These are phyloP conservation scores for Dreissena rostriformis DNA, from an alignment of 1,140 invertebrate genomes.

Conservation along the genomic window DNA sequence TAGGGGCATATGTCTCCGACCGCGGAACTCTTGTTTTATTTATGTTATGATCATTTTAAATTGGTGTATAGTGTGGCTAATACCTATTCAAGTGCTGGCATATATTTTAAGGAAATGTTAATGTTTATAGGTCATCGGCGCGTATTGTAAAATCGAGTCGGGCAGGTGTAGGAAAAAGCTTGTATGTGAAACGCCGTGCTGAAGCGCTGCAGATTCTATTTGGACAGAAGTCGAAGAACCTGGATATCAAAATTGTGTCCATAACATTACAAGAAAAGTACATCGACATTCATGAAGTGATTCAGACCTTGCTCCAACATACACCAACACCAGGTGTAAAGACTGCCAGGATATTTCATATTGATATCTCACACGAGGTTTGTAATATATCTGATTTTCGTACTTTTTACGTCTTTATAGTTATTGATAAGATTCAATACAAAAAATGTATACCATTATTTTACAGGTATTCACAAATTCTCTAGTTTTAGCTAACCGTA, in stretches of 20 bases:
- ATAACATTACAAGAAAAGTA: constrained; percentile 64
- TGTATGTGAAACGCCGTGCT: constrained; percentile 59
- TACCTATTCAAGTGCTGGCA: too few relatives aligned
- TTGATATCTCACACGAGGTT: constrained; percentile 72
- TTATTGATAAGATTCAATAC: too few relatives aligned
- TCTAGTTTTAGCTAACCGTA: too few relatives aligned
- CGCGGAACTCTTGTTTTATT: too few relatives aligned
- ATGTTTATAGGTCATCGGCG: constrained; percentile 57
- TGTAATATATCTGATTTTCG: neutral
- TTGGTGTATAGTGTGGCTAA: neutral
- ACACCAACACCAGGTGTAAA: constrained; percentile 35
- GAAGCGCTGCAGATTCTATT: constrained; percentile 36
- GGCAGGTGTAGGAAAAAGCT: constrained; percentile 72
- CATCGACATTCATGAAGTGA: constrained; percentile 49
- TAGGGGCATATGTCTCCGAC: too few relatives aligned
- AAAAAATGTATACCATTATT: too few relatives aligned
- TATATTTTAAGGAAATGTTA: neutral
- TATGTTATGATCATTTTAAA: too few relatives aligned
- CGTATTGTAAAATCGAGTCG: constrained; percentile 66
- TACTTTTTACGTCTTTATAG: too few relatives aligned
- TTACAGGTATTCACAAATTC: too few relatives aligned
- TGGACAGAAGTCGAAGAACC: neutral
- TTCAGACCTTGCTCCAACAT: constrained; percentile 54
- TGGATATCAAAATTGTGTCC: constrained; percentile 9
- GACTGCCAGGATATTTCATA: constrained; percentile 65